These are phyloP conservation scores for Byasa hedistus DNA, from an alignment of 2,888 invertebrate genomes.

Conservation along the genomic window DNA sequence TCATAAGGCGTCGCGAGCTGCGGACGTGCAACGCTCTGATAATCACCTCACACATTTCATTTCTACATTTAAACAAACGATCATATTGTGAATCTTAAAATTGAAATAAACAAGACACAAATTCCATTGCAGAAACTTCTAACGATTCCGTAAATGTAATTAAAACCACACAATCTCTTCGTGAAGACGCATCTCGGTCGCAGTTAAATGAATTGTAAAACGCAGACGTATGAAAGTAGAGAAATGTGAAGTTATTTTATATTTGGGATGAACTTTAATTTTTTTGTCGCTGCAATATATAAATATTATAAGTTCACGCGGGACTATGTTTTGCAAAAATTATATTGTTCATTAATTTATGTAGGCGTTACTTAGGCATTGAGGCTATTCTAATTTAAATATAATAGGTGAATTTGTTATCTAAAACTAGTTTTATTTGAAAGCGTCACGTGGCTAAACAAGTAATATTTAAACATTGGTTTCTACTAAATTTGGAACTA, in stretches of 20 bases:
- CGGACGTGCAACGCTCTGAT: slow-evolving; percentile 71
- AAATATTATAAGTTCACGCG: no score
- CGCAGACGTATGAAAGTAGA: slow-evolving; percentile 64
- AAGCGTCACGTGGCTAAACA: no score
- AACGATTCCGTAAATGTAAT: slow-evolving; percentile 56
- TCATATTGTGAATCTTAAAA: slow-evolving; percentile 56
- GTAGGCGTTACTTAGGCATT: background rate
- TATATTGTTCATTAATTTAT: no score
- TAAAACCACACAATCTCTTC: slow-evolving; percentile 61
- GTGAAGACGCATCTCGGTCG: slow-evolving; percentile 54
- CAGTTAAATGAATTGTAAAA: slow-evolving; percentile 63
- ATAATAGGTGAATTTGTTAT: background rate
- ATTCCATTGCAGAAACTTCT: slow-evolving; percentile 46
- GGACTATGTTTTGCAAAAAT: no score
- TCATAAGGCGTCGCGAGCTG: slow-evolving; percentile 57
- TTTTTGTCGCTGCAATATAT: background rate
- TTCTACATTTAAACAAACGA: slow-evolving; percentile 54
- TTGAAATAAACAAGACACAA: slow-evolving; percentile 51
- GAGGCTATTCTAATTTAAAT: background rate
- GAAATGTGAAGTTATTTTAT: slow-evolving; percentile 49
- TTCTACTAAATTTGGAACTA: no score
- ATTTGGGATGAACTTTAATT: background rate
- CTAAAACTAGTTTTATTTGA: background rate
- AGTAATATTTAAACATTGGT: no score
- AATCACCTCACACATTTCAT: slow-evolving; percentile 66